phyloP scores from a whole-genome alignment of 1,140 invertebrate genomes.

The Pseudomyrmex concolor region DNA sequence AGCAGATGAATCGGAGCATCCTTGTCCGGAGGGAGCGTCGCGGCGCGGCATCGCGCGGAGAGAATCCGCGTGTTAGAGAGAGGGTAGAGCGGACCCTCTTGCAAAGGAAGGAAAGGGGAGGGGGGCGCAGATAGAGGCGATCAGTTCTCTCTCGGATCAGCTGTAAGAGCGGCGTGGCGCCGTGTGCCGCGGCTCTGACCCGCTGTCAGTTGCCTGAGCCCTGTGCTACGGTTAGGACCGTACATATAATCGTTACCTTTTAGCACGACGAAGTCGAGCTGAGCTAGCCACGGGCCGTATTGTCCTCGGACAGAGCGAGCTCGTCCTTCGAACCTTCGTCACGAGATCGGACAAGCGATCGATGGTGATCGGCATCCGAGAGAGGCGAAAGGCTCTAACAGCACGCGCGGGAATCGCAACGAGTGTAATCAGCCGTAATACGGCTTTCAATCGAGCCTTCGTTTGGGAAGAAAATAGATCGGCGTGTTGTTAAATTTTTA shows the following conservation, averaged over 20 bases:
- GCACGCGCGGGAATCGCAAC: conserved; percentile 11
- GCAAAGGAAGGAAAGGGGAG: conserved; percentile 21
- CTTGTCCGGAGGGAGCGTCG: conserved; percentile 30
- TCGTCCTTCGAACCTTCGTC: conserved; percentile 22
- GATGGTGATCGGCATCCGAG: conserved; percentile 10
- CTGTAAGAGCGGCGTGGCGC: conserved; percentile 84
- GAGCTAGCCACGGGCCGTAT: conserved; percentile 52
- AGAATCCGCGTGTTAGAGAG: conserved; percentile 68
- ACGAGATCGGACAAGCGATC: conserved; percentile 20
- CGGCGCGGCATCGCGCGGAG: conserved; percentile 34
- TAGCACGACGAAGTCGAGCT: conserved; percentile 53
- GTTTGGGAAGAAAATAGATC: conserved; percentile 8
- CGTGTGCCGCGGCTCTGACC: conserved; percentile 82
- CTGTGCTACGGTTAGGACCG: conserved; percentile 85
- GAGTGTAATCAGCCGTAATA: conserved; percentile 28
- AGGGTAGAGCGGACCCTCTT: conserved; percentile 58
- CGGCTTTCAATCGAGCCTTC: conserved; percentile 34
- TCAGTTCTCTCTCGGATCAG: conserved; percentile 78
- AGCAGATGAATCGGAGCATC: conserved; percentile 42
- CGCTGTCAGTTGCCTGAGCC: conserved; percentile 85
- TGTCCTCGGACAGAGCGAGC: conserved; percentile 30
- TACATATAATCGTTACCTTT: conserved; percentile 68
- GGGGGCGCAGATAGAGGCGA: conserved; percentile 69
- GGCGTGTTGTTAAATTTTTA: neutral
- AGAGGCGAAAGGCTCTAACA: conserved; percentile 43